These are phyloP conservation scores for Rhyacophila evoluta DNA, from an alignment of 2,888 invertebrate species.

Conservation along the genomic window DNA sequence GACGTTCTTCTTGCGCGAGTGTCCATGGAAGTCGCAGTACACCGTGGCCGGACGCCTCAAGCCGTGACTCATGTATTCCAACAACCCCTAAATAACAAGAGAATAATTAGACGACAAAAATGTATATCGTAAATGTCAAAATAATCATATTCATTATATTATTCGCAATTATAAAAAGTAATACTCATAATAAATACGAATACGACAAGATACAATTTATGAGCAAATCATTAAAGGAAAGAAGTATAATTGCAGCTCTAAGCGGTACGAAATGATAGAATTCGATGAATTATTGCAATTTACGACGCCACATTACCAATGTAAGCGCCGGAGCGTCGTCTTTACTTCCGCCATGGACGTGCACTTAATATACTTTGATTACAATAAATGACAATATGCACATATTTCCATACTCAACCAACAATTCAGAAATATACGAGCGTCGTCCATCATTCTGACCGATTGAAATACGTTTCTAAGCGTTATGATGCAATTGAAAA, in stretches of 20 bases:
- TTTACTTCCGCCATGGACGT: background rate
- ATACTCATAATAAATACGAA: background rate
- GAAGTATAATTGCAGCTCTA: background rate
- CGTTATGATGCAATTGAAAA: too few species aligned
- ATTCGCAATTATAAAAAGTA: too few species aligned
- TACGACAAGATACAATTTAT: background rate
- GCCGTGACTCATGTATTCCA: conserved; percentile 73
- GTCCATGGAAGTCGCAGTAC: conserved; percentile 85
- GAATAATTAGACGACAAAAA: too few species aligned
- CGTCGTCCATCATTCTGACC: too few species aligned
- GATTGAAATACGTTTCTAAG: too few species aligned
- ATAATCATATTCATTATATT: too few species aligned
- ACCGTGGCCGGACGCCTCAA: conserved; percentile 73
- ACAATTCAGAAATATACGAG: too few species aligned
- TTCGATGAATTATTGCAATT: conserved; percentile 9
- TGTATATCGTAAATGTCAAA: too few species aligned
- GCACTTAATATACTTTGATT: too few species aligned
- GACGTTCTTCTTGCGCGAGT: conserved; percentile 86
- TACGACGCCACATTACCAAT: background rate
- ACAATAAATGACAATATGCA: too few species aligned
- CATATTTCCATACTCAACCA: too few species aligned
- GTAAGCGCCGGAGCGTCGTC: background rate
- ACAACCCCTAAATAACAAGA: conserved; percentile 71
- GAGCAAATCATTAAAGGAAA: background rate
- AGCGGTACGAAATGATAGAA: background rate